Conservation (phyloP, 2,797 vertebrate species). For the Syncerus caffer region DNA sequence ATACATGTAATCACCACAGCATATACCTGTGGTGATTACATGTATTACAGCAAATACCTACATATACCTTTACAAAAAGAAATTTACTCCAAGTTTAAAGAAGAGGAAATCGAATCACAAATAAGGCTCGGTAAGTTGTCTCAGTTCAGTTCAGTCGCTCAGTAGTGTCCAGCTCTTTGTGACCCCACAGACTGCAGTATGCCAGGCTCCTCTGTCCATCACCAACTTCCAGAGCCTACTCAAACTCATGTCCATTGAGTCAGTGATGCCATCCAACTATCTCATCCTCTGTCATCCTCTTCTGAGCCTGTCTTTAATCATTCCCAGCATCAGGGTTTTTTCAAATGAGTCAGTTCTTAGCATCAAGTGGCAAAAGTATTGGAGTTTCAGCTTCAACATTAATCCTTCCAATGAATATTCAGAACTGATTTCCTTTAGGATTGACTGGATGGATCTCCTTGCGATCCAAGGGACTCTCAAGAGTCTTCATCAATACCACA, state of each 20-base stretch:
- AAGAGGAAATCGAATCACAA: neutral
- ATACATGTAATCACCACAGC: neutral
- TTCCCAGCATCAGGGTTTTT: neutral
- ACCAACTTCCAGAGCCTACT: neutral
- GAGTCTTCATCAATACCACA: neutral
- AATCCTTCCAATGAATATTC: neutral
- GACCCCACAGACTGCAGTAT: rapidly evolving
- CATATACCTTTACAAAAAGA: neutral
- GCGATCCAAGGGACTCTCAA: neutral
- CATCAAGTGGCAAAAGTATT: neutral
- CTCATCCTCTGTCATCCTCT: neutral
- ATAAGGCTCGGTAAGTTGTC: neutral
- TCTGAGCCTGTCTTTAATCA: neutral
- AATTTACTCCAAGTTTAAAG: neutral
- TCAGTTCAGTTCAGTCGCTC: neutral
- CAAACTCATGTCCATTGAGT: neutral
- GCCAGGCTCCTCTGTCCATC: neutral
- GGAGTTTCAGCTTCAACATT: neutral
- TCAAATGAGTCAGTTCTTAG: neutral
- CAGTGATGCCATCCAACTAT: neutral
- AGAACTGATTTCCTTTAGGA: neutral
- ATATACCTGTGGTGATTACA: neutral
- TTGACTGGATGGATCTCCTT: neutral
- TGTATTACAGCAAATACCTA: neutral
- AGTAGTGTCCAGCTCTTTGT: neutral